Evolutionary conservation across 2,113 vertebrate genomes (phyloP), one percentile per base, ranked within the genome.

Genomic region (Bufo gargarizans): DNA sequence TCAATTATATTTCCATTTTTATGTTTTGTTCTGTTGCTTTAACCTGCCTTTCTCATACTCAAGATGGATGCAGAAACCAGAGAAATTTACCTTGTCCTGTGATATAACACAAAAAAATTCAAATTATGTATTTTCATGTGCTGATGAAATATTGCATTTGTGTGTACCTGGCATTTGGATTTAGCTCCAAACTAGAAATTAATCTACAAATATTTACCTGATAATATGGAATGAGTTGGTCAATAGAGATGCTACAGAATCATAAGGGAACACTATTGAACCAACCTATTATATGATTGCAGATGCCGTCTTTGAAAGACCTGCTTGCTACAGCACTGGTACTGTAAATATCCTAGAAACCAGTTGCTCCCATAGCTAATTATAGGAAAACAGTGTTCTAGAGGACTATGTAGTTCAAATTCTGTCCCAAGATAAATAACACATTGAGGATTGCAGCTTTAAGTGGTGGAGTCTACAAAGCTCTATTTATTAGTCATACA

Each of bases 271-370:
- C 79, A 22, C 59, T 65, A 69, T 55, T 86, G 76, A 69, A 79
- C 5, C 12, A 43, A 55, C 56, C 85, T 79, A 67, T 86, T 86
- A 79, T 59, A n/a, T 67, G 76, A 78, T 55, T 79, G 74, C 76
- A 55, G 76, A 61, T 78, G 76, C 79, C 33, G 20, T 77, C 47
- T 67, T 67, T 50, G 74, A 79, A 86, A 65, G 20, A 84, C n/a
- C 50, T 84, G 82, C 50, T 20, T 71, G 76, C 59, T 69, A 65
- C 14, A 79, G 69, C 43, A 49, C 59, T 55, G 74, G 76, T 53
- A 20, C 63, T 69, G 82, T 86, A 86, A 78, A 86, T 67, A 78
- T 86, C 85, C 19, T 86, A 45, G 47, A 86, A 86, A 78, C 74
- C 74, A 86, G 74, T 53, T 67, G 56, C 65, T 79, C 85, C 76